These are phyloP conservation scores for Xenopus laevis DNA, from an alignment of 2,113 vertebrate genomes.

Conservation along the genomic window DNA sequence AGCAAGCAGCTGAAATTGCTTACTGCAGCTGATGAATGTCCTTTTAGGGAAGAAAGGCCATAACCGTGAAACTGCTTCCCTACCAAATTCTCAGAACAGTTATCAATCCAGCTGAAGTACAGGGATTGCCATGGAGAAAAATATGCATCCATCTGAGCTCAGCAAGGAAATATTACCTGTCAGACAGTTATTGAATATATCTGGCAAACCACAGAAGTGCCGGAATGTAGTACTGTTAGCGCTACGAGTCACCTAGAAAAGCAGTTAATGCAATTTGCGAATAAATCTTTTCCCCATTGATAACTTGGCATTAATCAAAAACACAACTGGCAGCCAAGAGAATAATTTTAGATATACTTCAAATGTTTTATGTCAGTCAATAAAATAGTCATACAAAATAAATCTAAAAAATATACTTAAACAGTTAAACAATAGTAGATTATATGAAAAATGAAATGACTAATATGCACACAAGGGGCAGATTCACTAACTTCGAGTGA, in stretches of 20 bases:
- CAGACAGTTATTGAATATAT: background rate
- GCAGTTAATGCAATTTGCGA: no score
- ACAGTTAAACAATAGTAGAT: no score
- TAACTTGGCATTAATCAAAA: no score
- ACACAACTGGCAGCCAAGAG: no score
- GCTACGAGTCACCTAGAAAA: background rate
- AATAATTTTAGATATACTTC: no score
- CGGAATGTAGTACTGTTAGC: background rate
- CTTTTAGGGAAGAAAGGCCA: conserved; percentile 43
- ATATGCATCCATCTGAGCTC: background rate
- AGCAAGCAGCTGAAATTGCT: conserved; percentile 50
- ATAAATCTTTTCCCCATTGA: no score
- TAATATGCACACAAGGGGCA: no score
- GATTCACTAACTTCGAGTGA: no score
- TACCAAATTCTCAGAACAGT: conserved; percentile 34
- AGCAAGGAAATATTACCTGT: background rate
- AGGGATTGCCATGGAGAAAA: conserved; percentile 37
- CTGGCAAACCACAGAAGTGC: background rate
- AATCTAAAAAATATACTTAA: no score
- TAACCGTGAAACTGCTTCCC: conserved; percentile 9
- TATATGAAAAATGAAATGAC: no score
- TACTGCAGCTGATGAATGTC: conserved; percentile 45
- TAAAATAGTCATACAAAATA: no score
- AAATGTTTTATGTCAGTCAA: no score
- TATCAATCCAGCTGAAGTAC: conserved; percentile 19